Evolutionary conservation across 2,113 vertebrate genomes (phyloP).

Genomic region (Pollachius pollachius): DNA sequence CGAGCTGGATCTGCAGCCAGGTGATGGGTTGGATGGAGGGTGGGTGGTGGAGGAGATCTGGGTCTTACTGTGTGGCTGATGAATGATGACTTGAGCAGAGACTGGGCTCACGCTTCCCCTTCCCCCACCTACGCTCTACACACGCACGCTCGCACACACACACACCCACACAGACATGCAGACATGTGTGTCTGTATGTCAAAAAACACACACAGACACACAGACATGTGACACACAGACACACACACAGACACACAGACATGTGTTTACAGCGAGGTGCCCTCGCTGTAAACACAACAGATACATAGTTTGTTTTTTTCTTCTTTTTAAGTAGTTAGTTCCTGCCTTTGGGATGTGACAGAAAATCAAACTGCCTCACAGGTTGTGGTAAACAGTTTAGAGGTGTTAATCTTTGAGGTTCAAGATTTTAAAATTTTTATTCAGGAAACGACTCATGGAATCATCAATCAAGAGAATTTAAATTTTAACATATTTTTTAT

Average conservation of each 20-base stretch:
- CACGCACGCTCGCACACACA: no score
- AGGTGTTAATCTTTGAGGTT: no score
- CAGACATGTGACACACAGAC: constrained; percentile 6
- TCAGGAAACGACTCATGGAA: no score
- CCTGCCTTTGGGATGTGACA: not conserved
- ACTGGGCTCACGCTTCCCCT: constrained; percentile 9
- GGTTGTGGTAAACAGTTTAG: no score
- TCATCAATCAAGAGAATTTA: no score
- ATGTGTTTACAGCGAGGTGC: constrained; percentile 3
- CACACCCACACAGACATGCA: no score
- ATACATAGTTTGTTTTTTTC: constrained; percentile 72
- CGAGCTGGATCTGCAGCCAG: constrained; percentile 20
- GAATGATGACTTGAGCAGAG: constrained; percentile 40
- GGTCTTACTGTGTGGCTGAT: constrained; percentile 27
- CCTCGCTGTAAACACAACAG: constrained; percentile 45
- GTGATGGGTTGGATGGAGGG: constrained; percentile 30
- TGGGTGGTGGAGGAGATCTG: not conserved
- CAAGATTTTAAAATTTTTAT: no score
- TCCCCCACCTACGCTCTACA: constrained; percentile 11
- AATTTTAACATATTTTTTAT: no score
- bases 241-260: constrained; percentile 26
- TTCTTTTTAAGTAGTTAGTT: constrained; percentile 40
- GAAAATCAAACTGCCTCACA: not conserved
- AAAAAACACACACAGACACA: no score
- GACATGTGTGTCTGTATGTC: no score